phyloP scores from a whole-genome alignment of 2,888 invertebrate genomes.

The Nineta flava region DNA sequence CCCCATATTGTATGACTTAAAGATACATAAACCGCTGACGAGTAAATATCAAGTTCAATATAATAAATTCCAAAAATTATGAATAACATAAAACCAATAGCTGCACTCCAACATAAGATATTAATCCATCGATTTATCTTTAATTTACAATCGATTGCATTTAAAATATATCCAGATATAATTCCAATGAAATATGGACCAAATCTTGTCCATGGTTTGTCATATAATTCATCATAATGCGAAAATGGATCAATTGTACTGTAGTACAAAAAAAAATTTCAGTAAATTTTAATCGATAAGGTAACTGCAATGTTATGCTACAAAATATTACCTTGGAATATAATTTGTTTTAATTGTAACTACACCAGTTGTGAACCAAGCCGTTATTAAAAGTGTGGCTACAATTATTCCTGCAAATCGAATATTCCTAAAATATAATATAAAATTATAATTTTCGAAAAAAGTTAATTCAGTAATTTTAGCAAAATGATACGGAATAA shows the following conservation, averaged over 20 bases:
- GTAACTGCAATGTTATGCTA: background rate
- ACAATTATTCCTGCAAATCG: slow-evolving; percentile 17
- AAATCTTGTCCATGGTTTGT: slow-evolving; percentile 17
- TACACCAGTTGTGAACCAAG: slow-evolving; percentile 32
- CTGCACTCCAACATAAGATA: slow-evolving; percentile 18
- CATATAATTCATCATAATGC: slow-evolving; percentile 14
- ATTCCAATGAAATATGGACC: slow-evolving; percentile 18
- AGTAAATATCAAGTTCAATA: slow-evolving; percentile 17
- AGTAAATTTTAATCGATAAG: background rate
- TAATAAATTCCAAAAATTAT: slow-evolving; percentile 25
- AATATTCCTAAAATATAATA: slow-evolving; percentile 2
- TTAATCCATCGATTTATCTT: background rate
- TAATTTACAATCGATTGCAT: slow-evolving; percentile 8
- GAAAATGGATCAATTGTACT: slow-evolving; percentile 17
- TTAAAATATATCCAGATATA: slow-evolving; percentile 13
- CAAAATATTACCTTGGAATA: slow-evolving; percentile 20
- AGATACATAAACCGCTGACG: slow-evolving; percentile 24
- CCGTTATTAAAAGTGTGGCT: slow-evolving; percentile 25
- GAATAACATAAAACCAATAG: slow-evolving; percentile 18
- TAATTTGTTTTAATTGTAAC: slow-evolving; percentile 24
- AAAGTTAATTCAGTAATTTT: too few relatives aligned
- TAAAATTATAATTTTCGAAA: too few relatives aligned
- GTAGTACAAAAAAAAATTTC: background rate
- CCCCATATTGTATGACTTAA: slow-evolving; percentile 31
- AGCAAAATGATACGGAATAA: too few relatives aligned